Percentiles rank a stretch among this genome's conserved stretches.
Evolutionary conservation across 92 coral and sea anemone species (phyloP).

Genomic region (Paramuricea clavata): DNA sequence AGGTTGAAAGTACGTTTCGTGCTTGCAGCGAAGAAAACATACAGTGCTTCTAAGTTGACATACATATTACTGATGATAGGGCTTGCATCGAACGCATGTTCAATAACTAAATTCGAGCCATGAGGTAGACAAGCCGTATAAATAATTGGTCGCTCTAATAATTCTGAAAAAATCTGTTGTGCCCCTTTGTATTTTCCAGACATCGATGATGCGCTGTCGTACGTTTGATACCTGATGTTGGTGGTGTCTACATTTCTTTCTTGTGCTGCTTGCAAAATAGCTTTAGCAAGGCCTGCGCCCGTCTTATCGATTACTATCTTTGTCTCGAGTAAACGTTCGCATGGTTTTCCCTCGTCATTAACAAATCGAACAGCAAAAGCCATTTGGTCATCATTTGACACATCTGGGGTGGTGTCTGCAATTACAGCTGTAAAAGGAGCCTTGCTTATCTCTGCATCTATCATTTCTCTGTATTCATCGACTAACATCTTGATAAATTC

Average conservation of each 20-base stretch:
- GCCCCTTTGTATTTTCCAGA: slow-evolving; percentile 16
- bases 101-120: slow-evolving; percentile 15
- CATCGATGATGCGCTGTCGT: slow-evolving; percentile 26
- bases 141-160: neutral
- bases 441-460: neutral
- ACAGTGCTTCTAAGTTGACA: neutral
- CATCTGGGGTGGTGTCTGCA: slow-evolving; percentile 13
- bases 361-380: neutral
- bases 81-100: slow-evolving; percentile 10
- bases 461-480: neutral
- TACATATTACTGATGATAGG: neutral
- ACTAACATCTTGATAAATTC: slow-evolving; percentile 9
- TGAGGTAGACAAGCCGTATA: slow-evolving; percentile 15
- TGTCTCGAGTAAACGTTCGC: neutral
- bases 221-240: neutral
- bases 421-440: neutral
- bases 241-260: neutral
- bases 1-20: neutral
- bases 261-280: neutral
- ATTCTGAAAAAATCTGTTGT: slow-evolving; percentile 4
- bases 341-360: neutral
- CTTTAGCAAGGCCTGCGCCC: slow-evolving; percentile 9
- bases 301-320: neutral
- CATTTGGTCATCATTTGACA: neutral
- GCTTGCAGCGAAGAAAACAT: neutral